These are phyloP conservation scores for Melanotaenia pygmaea DNA, from an alignment of 2,797 vertebrate genomes.

Conservation along the genomic window DNA sequence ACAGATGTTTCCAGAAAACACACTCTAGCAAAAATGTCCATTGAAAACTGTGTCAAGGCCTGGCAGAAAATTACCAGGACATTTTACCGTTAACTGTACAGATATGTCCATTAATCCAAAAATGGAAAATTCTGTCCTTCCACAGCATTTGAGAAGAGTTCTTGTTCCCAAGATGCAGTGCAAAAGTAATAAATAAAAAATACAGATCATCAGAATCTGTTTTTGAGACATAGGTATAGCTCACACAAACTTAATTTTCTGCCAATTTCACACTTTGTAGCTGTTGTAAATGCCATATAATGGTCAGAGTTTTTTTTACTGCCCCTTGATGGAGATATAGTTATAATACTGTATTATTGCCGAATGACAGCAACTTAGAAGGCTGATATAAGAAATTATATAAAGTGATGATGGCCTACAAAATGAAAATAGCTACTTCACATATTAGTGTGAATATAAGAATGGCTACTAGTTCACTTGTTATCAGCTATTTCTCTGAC, in stretches of 20 bases:
- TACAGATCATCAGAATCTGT: too few relatives aligned
- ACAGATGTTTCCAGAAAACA: not conserved
- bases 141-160: too few relatives aligned
- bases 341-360: not conserved
- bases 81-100: too few relatives aligned
- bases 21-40: not conserved
- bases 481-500: too few relatives aligned
- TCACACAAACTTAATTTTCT: not conserved
- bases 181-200: too few relatives aligned
- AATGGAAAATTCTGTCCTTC: too few relatives aligned
- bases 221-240: not conserved
- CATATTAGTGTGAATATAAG: conserved; percentile 9
- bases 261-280: not conserved
- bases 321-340: too few relatives aligned
- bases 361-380: not conserved
- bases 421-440: not conserved
- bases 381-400: not conserved
- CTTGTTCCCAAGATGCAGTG: too few relatives aligned
- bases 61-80: too few relatives aligned
- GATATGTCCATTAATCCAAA: too few relatives aligned
- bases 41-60: too few relatives aligned
- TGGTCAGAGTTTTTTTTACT: not conserved
- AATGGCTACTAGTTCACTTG: too few relatives aligned
- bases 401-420: not conserved
- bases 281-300: not conserved